These are phyloP conservation scores for Lucilia sericata DNA, from an alignment of 1,140 invertebrate genomes.

Conservation along the genomic window DNA sequence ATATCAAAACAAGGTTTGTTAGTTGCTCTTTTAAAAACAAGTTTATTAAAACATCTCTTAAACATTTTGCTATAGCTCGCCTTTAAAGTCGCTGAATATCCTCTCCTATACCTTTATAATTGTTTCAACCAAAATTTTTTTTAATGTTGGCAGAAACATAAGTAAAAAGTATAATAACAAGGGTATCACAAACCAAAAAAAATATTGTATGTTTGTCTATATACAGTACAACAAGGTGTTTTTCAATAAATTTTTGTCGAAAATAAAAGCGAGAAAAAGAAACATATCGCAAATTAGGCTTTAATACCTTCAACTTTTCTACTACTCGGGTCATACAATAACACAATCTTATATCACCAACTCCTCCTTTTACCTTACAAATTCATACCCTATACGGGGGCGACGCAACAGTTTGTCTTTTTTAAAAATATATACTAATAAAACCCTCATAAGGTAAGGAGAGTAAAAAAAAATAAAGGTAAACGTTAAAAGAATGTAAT, in stretches of 20 bases:
- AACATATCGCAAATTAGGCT: conserved; percentile 37
- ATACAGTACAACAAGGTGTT: background rate
- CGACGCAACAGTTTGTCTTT: conserved; percentile 11
- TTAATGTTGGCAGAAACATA: too few relatives aligned
- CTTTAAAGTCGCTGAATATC: too few relatives aligned
- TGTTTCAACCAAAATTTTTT: too few relatives aligned
- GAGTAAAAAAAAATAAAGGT: too few relatives aligned
- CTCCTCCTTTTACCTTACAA: background rate
- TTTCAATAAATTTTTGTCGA: background rate
- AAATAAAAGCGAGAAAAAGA: background rate
- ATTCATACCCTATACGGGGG: background rate
- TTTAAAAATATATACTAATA: background rate
- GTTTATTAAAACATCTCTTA: too few relatives aligned
- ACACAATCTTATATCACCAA: background rate
- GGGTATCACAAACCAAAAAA: too few relatives aligned
- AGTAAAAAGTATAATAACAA: too few relatives aligned
- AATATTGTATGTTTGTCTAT: background rate
- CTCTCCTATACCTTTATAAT: too few relatives aligned
- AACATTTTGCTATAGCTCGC: too few relatives aligned
- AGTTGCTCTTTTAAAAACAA: too few relatives aligned
- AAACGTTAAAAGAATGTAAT: background rate
- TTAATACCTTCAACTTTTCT: background rate
- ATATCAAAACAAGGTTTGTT: too few relatives aligned
- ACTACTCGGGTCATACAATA: background rate
- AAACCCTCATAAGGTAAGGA: background rate